Percentiles rank a stretch among this genome's conserved stretches.
These are phyloP conservation scores for Plumapathes pennacea DNA, from an alignment of 92 coral and sea anemone genomes.

Conservation along the genomic window DNA sequence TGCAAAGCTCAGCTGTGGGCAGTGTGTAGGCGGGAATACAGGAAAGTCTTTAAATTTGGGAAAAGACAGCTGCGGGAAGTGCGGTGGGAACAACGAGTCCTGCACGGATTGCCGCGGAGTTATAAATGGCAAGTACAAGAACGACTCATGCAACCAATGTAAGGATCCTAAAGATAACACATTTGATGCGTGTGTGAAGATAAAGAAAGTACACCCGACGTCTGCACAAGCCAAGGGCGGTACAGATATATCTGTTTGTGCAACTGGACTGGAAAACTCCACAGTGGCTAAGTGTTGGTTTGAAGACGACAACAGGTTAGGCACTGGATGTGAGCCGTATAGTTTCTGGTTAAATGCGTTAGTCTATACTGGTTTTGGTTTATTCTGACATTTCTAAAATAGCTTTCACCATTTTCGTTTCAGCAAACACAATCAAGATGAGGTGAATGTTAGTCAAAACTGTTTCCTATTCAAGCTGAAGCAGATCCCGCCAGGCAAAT, in stretches of 20 bases:
- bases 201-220: conserved; percentile 8
- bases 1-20: neutral
- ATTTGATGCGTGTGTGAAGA: conserved; percentile 33
- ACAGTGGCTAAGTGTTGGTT: conserved; percentile 4
- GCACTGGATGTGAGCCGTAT: no score
- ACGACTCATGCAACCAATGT: conserved; percentile 26
- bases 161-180: conserved; percentile 3
- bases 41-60: neutral
- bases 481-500: conserved; percentile 15
- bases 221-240: conserved; percentile 20
- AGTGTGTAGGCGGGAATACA: conserved; percentile 51
- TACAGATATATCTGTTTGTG: conserved; percentile 1
- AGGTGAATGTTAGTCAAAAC: no score
- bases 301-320: conserved; percentile 1
- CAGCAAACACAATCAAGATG: no score
- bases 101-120: conserved; percentile 56
- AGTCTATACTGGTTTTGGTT: no score
- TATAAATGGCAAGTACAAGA: conserved; percentile 20
- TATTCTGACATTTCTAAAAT: no score
- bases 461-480: conserved; percentile 4
- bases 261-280: conserved; percentile 24
- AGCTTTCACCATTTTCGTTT: no score
- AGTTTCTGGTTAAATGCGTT: no score
- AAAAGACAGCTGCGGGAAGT: conserved; percentile 36
- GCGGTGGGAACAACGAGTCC: conserved; percentile 56